Base-by-base conservation (phyloP, 2,888 invertebrate genomes). In the Graphium colonna region DNA sequence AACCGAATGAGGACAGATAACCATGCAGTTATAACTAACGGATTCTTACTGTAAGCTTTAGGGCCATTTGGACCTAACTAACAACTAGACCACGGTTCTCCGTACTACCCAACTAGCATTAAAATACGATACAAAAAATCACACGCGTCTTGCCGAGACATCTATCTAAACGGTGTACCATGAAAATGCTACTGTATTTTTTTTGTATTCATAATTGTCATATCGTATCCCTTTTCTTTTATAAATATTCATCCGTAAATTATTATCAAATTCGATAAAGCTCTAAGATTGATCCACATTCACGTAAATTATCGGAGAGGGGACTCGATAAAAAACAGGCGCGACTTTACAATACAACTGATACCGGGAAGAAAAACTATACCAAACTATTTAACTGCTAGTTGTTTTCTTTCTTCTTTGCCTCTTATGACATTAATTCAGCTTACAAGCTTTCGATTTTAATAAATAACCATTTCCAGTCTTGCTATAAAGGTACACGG, bases 201-300 rank as follows among this genome's bases (percentile, higher is more conserved):
- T 70, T 73, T 67, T 63, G 65, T 70, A 66, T 68, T 69, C 64
- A 42, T 21, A 3, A 3, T 21, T 21, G 21, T 21, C 21, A 10
- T 43, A 51, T 60, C 63, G 64, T n/a, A n/a, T 62, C 60, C 61
- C 48, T 61, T 63, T 65, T 73, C 71, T 74, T 75, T 73, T 79
- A 82, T 82, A 84, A 85, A 84, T 83, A 84, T 80, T 74, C 73
- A 73, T 79, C 75, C 80, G 71, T 88, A 87, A 86, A 87, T 89
- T 88, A 88, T 88, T 89, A 89, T 88, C 88, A 88, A 89, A 88
- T 86, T 87, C 81, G 85, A 88, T 89, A 89, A 89, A 89, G 89
- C 89, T 89, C 86, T 86, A 89, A 81, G 71, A 85, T 89, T 89
- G 89, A 78, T 89, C 88, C 87, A 85, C 87, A 81, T 88, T 85